Base-by-base conservation (phyloP, 2,797 vertebrate genomes). In the Jordanella pulchra region DNA sequence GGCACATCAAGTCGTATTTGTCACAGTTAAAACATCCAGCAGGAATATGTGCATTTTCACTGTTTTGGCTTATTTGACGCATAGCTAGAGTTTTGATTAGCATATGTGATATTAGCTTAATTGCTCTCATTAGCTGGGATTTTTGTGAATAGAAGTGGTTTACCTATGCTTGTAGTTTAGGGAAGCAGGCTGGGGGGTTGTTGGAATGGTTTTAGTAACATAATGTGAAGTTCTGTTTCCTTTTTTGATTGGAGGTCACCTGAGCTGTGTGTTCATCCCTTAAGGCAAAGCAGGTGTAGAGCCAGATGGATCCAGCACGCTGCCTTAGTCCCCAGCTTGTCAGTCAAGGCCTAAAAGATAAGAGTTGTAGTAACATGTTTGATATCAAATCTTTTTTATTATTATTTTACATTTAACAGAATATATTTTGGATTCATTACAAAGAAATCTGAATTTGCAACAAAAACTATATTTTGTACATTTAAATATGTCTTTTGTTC, bases 291-390 rank as follows among this genome's bases (percentile, higher is more conserved):
- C 87, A 90, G 84, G 81, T 89, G 86, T 67, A 73, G 5, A 44
- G 77, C 67, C 87, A 89, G 86, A 90, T 91, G 87, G 88, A 86
- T 86, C 65, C 71, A 81, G 77, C 66, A 80, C 75, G 83, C 68
- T 63, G 53, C 42, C 44, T 74, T 77, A 67, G 80, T 77, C 76
- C 72, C 56, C 32, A 67, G 63, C 45, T n/a, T 35, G 56, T 65
- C 67, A 76, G 72, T 48, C 58, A 48, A 32, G 55, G 30, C 14
- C 71, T 65, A 58, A 70, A 35, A 73, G 61, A 54, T 56, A 25
- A 44, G n/a, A 47, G n/a, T 15, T 39, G 21, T 32, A 39, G 58
- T n/a, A 39, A 14, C 32, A n/a, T 39, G 7, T 45, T 2, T 48
- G 47, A 21, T 48, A 48, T 48, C 15, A 18, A 48, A 48, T 48